Evolutionary conservation across 2,113 vertebrate species (phyloP).

Genomic region (Psettodes erumei): DNA sequence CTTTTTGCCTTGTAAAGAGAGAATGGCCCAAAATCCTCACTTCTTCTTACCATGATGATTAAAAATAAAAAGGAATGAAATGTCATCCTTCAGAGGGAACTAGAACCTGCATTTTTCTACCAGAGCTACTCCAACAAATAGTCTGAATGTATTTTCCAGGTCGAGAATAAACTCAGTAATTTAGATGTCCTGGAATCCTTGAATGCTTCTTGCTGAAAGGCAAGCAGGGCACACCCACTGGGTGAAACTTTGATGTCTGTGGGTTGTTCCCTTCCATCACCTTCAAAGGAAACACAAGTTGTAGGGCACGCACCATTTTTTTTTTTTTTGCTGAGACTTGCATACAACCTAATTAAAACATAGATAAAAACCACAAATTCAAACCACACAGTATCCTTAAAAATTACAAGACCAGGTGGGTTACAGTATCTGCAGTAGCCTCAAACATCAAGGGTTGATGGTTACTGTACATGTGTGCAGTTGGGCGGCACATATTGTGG

Average conservation of each 20-base stretch:
- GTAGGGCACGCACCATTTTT: neutral
- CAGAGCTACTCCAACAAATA: neutral
- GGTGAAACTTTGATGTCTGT: slow-evolving; percentile 41
- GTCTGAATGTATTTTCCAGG: neutral
- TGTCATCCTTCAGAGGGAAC: neutral
- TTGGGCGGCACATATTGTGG: too few relatives aligned
- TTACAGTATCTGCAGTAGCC: neutral
- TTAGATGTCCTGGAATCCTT: slow-evolving; percentile 25
- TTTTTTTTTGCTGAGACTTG: too few relatives aligned
- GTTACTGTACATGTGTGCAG: neutral
- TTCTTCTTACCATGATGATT: neutral
- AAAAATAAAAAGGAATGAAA: neutral
- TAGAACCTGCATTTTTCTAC: neutral
- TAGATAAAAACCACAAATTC: neutral
- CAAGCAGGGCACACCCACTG: slow-evolving; percentile 50
- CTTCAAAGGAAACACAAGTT: slow-evolving; percentile 35
- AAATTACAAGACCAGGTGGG: neutral
- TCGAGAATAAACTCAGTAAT: slow-evolving; percentile 30
- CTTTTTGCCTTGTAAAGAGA: neutral
- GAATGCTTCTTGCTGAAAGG: slow-evolving; percentile 38
- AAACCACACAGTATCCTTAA: neutral
- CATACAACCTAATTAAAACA: neutral
- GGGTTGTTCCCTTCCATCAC: slow-evolving; percentile 20
- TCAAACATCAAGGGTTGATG: neutral
- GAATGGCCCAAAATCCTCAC: neutral